Percentiles rank a stretch among this genome's conserved stretches.
phyloP scores from a whole-genome alignment of 2,888 invertebrate species.

The Noctua janthe region DNA sequence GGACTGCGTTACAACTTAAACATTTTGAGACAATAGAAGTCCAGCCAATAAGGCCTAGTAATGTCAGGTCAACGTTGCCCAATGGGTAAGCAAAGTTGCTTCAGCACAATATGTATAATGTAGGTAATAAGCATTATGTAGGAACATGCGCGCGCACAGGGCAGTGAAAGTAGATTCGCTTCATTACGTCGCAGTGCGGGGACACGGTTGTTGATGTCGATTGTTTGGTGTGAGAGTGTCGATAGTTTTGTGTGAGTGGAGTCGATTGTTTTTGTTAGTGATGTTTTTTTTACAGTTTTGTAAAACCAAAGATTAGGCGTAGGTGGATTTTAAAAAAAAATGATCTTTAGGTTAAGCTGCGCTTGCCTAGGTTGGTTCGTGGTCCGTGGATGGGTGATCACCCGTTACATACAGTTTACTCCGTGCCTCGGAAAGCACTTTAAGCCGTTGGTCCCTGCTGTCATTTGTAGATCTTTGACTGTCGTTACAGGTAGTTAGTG shows the following conservation, averaged over 20 bases:
- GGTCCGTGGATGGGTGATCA: no score
- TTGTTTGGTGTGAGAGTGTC: slow-evolving; percentile 8
- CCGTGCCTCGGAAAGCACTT: no score
- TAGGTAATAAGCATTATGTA: slow-evolving; percentile 61
- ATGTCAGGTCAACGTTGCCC: slow-evolving; percentile 1
- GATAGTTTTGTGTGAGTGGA: background rate
- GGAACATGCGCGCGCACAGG: slow-evolving; percentile 57
- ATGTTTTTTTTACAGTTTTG: no score
- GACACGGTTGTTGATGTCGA: slow-evolving; percentile 50
- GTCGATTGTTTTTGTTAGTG: no score
- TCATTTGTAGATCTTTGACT: no score
- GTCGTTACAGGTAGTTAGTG: no score
- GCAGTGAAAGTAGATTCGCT: slow-evolving; percentile 72
- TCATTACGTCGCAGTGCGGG: slow-evolving; percentile 66
- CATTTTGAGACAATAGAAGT: background rate
- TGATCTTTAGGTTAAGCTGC: no score
- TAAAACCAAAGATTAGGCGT: no score
- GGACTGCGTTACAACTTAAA: background rate
- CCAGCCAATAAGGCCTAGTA: background rate
- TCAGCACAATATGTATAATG: slow-evolving; percentile 41
- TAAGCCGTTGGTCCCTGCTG: no score
- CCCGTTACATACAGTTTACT: no score
- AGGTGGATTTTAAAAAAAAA: no score
- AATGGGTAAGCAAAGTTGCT: slow-evolving; percentile 20
- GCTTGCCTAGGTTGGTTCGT: no score